Percentiles rank a stretch among this genome's conserved stretches.
These are phyloP conservation scores for Chaetorhynchus papuensis DNA, from an alignment of 2,113 vertebrate species.

Conservation along the genomic window DNA sequence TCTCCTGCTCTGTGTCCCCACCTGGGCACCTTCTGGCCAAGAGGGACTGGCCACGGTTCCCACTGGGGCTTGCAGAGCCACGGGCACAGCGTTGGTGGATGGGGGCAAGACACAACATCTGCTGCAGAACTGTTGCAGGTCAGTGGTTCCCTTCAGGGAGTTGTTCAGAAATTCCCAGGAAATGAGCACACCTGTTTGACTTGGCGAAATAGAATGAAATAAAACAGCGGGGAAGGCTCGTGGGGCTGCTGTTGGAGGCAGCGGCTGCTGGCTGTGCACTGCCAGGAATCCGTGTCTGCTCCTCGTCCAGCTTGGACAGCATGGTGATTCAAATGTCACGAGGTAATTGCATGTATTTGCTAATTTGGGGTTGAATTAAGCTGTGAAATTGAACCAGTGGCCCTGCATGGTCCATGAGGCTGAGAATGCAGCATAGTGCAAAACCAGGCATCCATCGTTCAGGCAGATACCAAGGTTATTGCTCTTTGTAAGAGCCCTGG, in stretches of 20 bases:
- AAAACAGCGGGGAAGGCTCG: neutral
- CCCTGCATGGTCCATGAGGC: neutral
- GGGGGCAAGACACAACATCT: neutral
- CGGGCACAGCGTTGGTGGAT: rapidly evolving
- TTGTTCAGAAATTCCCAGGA: neutral
- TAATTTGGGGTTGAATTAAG: neutral
- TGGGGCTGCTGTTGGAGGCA: neutral
- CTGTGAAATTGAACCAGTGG: neutral
- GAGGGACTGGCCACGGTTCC: rapidly evolving
- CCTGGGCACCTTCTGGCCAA: neutral
- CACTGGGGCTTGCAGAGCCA: rapidly evolving
- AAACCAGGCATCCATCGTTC: neutral
- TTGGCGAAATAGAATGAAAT: neutral
- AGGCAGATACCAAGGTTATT: neutral
- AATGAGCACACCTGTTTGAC: neutral
- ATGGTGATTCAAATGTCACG: rapidly evolving
- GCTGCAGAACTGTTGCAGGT: neutral
- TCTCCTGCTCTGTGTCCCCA: rapidly evolving
- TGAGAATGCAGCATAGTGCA: neutral
- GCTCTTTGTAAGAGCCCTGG: neutral
- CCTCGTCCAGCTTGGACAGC: neutral
- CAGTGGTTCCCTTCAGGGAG: neutral
- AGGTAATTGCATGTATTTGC: neutral
- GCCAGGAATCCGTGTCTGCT: rapidly evolving
- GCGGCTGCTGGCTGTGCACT: rapidly evolving